These are phyloP conservation scores for Cavia porcellus DNA, from an alignment of 2,113 vertebrate species.

Conservation along the genomic window DNA sequence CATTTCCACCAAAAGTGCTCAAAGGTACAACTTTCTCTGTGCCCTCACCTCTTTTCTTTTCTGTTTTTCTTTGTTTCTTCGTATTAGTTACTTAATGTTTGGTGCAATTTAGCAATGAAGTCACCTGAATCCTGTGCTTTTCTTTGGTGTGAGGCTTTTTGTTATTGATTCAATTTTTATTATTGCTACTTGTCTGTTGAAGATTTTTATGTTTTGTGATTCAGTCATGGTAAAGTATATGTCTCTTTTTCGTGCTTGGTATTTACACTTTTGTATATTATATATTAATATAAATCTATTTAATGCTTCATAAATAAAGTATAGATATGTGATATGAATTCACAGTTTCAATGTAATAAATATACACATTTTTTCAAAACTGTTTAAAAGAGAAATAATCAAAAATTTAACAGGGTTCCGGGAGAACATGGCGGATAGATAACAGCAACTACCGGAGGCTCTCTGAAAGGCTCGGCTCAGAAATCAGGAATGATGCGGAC, in stretches of 20 bases:
- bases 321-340: background rate
- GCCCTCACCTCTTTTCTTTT: background rate
- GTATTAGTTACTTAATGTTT: background rate
- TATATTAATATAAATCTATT: slow-evolving; percentile 41
- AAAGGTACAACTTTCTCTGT: background rate
- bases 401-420: too few species aligned
- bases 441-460: too few species aligned
- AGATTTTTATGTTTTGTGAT: background rate
- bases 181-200: background rate
- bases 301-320: background rate
- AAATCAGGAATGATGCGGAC: too few species aligned
- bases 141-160: background rate
- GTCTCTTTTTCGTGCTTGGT: background rate
- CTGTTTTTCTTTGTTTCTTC: background rate
- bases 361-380: background rate
- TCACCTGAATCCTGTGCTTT: background rate
- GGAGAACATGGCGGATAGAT: too few species aligned
- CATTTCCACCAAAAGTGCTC: background rate
- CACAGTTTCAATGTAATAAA: background rate
- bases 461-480: too few species aligned
- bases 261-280: background rate
- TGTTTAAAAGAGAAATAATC: background rate
- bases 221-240: background rate
- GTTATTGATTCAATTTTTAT: background rate
- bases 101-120: background rate